phyloP scores from a whole-genome alignment of 1,140 invertebrate species.

The Euwallacea similis region DNA sequence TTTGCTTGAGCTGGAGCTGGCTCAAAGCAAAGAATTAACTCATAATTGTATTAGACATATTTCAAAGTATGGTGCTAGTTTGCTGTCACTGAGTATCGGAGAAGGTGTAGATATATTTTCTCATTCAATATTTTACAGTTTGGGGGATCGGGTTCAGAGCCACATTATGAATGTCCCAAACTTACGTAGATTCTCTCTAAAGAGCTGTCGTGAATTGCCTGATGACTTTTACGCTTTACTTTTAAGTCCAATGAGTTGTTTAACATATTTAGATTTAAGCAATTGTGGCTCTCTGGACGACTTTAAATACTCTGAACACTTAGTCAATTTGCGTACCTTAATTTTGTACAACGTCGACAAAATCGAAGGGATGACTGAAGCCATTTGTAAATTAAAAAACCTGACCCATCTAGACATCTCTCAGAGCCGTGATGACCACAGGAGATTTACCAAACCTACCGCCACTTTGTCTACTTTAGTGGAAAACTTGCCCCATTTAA shows the following conservation, averaged over 20 bases:
- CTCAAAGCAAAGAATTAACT: conserved; percentile 70
- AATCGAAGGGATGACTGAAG: conserved; percentile 58
- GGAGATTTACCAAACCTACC: conserved; percentile 68
- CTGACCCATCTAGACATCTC: conserved; percentile 83
- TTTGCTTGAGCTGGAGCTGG: conserved; percentile 71
- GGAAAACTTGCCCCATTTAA: conserved; percentile 70
- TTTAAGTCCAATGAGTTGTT: conserved; percentile 60
- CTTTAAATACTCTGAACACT: conserved; percentile 60
- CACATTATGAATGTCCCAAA: conserved; percentile 67
- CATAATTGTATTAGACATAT: conserved; percentile 51
- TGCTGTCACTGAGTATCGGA: conserved; percentile 55
- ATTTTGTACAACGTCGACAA: conserved; percentile 74
- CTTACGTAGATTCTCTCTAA: conserved; percentile 65
- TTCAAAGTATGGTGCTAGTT: conserved; percentile 53
- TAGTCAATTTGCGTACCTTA: conserved; percentile 70
- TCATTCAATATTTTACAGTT: conserved; percentile 44
- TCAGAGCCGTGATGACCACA: conserved; percentile 65
- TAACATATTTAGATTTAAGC: conserved; percentile 80
- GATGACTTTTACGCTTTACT: conserved; percentile 60
- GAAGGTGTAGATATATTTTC: conserved; percentile 55
- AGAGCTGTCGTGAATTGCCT: conserved; percentile 56
- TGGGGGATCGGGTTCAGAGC: conserved; percentile 53
- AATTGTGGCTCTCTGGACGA: conserved; percentile 65
- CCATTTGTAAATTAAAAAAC: conserved; percentile 62
- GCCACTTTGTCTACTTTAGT: conserved; percentile 70